These are phyloP conservation scores for Rallus crepitans DNA, from an alignment of 2,797 vertebrate species.

Conservation along the genomic window DNA sequence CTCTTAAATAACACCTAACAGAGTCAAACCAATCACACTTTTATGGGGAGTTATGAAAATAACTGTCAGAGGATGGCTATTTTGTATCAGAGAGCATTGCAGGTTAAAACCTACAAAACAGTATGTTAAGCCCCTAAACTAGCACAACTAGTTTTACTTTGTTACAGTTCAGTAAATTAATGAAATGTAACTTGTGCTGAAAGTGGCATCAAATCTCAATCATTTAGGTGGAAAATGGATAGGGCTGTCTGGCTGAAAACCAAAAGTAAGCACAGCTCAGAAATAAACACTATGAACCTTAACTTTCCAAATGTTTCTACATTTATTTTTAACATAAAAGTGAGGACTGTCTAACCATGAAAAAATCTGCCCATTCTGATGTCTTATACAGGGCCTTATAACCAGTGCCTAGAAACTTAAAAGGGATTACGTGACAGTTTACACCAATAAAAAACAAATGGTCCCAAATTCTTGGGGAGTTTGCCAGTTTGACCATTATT, in stretches of 20 bases:
- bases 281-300: slow-evolving; percentile 13
- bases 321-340: neutral
- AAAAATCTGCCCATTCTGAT: neutral
- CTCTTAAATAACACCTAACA: neutral
- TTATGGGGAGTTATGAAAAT: neutral
- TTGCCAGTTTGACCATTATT: neutral
- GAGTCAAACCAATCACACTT: neutral
- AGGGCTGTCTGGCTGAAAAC: neutral
- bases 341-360: neutral
- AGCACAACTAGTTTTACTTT: neutral
- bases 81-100: neutral
- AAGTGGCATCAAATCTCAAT: neutral
- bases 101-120: neutral
- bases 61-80: neutral
- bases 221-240: neutral
- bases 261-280: slow-evolving; percentile 3
- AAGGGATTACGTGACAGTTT: neutral
- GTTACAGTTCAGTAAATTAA: neutral
- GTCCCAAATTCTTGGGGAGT: neutral
- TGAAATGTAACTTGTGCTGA: neutral
- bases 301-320: neutral
- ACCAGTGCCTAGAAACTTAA: neutral
- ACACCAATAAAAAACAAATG: neutral
- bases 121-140: neutral
- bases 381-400: neutral